These are phyloP conservation scores for Coremacera marginata DNA, from an alignment of 2,888 invertebrate species.

Conservation along the genomic window DNA sequence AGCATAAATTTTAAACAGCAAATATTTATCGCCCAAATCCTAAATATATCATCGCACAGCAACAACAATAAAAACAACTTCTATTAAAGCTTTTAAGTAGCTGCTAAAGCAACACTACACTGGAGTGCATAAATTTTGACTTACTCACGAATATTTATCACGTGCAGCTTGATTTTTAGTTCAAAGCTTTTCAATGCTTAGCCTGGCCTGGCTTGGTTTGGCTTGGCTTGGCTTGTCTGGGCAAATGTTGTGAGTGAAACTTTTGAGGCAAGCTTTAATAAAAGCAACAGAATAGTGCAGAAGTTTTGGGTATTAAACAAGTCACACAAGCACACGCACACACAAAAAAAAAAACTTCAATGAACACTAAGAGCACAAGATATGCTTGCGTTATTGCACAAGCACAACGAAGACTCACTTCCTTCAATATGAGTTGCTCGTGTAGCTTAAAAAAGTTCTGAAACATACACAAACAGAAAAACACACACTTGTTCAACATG, in stretches of 20 bases:
- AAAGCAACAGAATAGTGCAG: not conserved
- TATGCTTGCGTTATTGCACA: too few relatives aligned
- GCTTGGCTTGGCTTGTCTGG: not conserved
- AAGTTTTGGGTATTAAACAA: slow-evolving; percentile 3
- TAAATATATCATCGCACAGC: slow-evolving; percentile 19
- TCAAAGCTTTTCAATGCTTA: slow-evolving; percentile 17
- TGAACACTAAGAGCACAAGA: too few relatives aligned
- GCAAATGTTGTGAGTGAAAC: not conserved
- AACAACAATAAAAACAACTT: not conserved
- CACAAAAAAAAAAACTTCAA: not conserved
- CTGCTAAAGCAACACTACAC: slow-evolving; percentile 15
- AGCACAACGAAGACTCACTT: too few relatives aligned
- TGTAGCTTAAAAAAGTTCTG: not conserved
- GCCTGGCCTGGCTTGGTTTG: not conserved
- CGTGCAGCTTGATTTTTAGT: slow-evolving; percentile 23
- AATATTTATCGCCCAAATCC: not conserved
- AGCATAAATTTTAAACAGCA: slow-evolving; percentile 14
- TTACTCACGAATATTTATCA: slow-evolving; percentile 7
- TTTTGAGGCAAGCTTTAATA: not conserved
- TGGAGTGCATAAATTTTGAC: slow-evolving; percentile 28
- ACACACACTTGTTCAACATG: not conserved
- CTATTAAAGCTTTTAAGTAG: slow-evolving; percentile 24
- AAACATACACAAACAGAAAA: not conserved
- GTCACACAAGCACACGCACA: not conserved
- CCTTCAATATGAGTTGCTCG: not conserved